A percentile compares a stretch with the other conserved stretches of the same genome.
phyloP scores from a whole-genome alignment of 2,888 invertebrate genomes.

The Drosophila testacea region DNA sequence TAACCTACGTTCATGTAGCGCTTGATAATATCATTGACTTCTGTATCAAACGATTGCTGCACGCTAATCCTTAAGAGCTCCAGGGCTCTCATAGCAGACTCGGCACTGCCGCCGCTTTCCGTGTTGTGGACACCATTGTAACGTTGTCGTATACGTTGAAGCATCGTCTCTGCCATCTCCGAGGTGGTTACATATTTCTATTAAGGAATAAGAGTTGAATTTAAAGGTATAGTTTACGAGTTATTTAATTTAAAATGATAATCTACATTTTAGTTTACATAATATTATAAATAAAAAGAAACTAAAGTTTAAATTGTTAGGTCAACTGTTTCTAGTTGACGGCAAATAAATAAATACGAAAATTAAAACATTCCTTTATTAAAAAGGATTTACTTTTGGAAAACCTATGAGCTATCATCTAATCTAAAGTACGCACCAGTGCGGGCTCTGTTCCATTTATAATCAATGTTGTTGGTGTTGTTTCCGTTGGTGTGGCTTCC shows the following conservation, averaged over 20 bases:
- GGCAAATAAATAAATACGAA: too few relatives aligned
- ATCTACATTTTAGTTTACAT: too few relatives aligned
- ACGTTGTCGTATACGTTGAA: constrained; percentile 82
- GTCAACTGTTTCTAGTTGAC: too few relatives aligned
- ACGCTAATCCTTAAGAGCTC: constrained; percentile 88
- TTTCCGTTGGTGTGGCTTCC: constrained; percentile 29
- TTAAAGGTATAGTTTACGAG: neutral
- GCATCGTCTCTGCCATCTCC: constrained; percentile 83
- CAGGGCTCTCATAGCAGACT: constrained; percentile 85
- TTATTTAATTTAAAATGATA: too few relatives aligned
- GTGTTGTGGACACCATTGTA: constrained; percentile 72
- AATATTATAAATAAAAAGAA: too few relatives aligned
- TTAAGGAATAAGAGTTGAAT: neutral
- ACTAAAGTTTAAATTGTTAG: too few relatives aligned
- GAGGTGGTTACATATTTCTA: constrained; percentile 83
- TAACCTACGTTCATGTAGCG: constrained; percentile 87
- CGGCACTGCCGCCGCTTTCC: constrained; percentile 76
- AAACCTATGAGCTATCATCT: neutral
- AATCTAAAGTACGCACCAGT: constrained; percentile 41
- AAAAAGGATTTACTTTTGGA: too few relatives aligned
- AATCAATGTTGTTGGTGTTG: constrained; percentile 8
- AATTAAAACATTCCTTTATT: neutral
- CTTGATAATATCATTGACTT: constrained; percentile 87
- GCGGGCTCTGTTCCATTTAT: constrained; percentile 48
- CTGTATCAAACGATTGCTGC: constrained; percentile 87